Base-by-base conservation (phyloP, 2,888 invertebrate genomes). In the Lysandra coridon region DNA sequence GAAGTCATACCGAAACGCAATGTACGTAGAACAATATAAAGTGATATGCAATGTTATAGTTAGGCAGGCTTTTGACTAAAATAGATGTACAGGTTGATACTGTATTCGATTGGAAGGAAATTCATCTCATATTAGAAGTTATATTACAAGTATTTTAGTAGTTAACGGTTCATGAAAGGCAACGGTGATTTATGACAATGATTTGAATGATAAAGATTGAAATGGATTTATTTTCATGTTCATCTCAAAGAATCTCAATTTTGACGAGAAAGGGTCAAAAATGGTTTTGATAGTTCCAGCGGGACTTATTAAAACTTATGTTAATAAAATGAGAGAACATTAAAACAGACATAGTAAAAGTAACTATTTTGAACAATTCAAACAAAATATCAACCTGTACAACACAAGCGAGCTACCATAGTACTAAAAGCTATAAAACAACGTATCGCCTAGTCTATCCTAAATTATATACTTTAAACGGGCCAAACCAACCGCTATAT, bases 31-130 rank as follows among this genome's bases (percentile, higher is more conserved):
- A 88, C 87, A 88, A 88, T 88, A 85, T 87, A 90, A 92, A 90
- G 88, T 94, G 93, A 94, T 94, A 94, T 94, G 93, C 93, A 93
- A 92, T 93, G 92, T 88, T 92, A 92, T 88, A 91, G 86, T 89
- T 91, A 92, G 92, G 92, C 93, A 93, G 92, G 92, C 92, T 90
- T 88, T 87, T 86, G 84, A 78, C 83, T 82, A 81, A 85, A 83
- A 84, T 44, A 73, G 78, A 57, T 60, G 14, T 30, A 57, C 79
- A 79, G 80, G 73, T 79, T 80, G 80, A 80, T 80, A 80, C 77
- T 80, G 4, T 17, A 57, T 57, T 4, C 4, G 57, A 57, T 57
- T 57, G 17, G 4, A 57, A 57, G 57, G 4, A 4, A 57, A 14
- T 57, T 57, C 17, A 57, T 49, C 49, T 49, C 10, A 12, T 49